Evolutionary conservation across 2,888 invertebrate species (phyloP), one percentile per base, ranked within the genome.

Genomic region (Leptothorax acervorum): DNA sequence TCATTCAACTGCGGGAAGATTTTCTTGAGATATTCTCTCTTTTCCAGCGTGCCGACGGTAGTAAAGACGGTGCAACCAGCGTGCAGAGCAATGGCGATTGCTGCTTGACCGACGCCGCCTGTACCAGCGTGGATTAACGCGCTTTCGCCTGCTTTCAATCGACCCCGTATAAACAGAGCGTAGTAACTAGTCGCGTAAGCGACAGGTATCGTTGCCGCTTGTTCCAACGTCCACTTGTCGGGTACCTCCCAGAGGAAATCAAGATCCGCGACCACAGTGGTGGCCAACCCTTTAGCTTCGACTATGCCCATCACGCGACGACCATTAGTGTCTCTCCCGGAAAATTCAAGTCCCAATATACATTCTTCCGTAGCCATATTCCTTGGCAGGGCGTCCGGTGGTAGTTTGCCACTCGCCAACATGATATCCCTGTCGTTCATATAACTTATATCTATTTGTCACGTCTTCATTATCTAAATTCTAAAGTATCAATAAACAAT

Each of bases 81-180:
- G 94, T 97, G 97, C 76, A 99, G 96, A 76, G 99, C 99, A 92
- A 99, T 98, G 35, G 98, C 96, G 92, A 99, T 99, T 87, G 99
- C 99, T 2, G 99, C 99, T 96, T 99, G 99, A 9, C 99, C 99
- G 53, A 99, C 99, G 92, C 99, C 99, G 84, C 99, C 99, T 88
- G 98, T 97, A 87, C 99, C 99, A 76, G 99, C 99, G 95, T 99
- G 99, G 90, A 99, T 97, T n/a, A 99, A 96, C 83, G 99, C 97
- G 63, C 96, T 96, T 92, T 99, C 98, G 11, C 99, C 98, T 88
- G 96, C 96, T 92, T 96, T 96, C 96, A 99, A 96, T 93, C 97
- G 96, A 57, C 99, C 99, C 90, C 99, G 96, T 70, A 99, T 97
- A 55, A 97, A 95, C 87, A 99, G 96, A 63, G 99, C 99, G 95